phyloP scores from a whole-genome alignment of 2,888 invertebrate genomes.

The Pheosia gnoma region DNA sequence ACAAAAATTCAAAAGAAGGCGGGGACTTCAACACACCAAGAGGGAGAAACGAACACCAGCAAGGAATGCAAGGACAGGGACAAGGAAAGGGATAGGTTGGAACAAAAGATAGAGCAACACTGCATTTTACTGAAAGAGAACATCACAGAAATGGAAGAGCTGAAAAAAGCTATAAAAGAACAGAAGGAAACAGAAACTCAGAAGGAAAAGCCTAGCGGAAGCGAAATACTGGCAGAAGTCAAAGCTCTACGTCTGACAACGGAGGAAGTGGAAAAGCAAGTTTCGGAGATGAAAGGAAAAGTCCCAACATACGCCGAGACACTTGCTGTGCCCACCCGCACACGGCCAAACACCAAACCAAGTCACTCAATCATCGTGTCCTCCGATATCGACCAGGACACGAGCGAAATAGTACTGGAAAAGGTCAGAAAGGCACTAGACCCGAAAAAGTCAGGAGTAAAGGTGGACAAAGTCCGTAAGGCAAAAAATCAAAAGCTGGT shows the following conservation, averaged over 20 bases:
- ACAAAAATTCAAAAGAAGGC: too few relatives aligned
- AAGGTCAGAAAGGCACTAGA: conserved; percentile 3
- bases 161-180: too few relatives aligned
- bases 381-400: conserved; percentile 3
- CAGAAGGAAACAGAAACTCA: too few relatives aligned
- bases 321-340: not conserved
- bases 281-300: not conserved
- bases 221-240: not conserved
- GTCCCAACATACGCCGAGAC: not conserved
- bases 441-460: conserved; percentile 1
- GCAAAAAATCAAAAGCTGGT: conserved; percentile 14
- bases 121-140: too few relatives aligned
- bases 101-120: too few relatives aligned
- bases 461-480: conserved; percentile 6
- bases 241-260: not conserved
- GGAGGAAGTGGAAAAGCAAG: not conserved
- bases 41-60: too few relatives aligned
- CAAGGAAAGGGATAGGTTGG: too few relatives aligned
- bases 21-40: too few relatives aligned
- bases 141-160: too few relatives aligned
- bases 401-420: conserved; percentile 1
- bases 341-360: not conserved
- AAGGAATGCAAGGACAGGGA: too few relatives aligned
- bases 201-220: too few relatives aligned
- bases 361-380: conserved; percentile 11